Evolutionary conservation across 2,888 invertebrate species (phyloP).

Genomic region (Halictus quadricinctus): DNA sequence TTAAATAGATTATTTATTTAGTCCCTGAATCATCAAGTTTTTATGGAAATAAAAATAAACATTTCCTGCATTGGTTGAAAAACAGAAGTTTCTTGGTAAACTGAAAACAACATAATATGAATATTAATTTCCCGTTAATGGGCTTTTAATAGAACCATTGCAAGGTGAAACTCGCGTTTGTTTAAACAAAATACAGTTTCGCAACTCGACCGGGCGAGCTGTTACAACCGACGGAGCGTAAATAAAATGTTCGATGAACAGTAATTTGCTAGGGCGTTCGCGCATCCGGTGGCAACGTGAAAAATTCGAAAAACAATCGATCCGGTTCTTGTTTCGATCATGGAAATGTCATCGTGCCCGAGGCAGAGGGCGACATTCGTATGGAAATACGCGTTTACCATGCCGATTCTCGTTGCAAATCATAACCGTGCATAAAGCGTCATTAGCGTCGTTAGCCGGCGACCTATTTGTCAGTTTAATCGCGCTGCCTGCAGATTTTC

Average conservation of each 20-base stretch:
- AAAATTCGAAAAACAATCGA: background rate
- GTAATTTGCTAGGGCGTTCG: background rate
- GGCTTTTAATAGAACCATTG: background rate
- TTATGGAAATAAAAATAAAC: background rate
- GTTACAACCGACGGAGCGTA: background rate
- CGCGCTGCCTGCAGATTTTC: constrained; percentile 29
- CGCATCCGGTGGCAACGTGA: background rate
- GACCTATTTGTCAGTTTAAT: constrained; percentile 48
- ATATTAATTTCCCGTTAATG: background rate
- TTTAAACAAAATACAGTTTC: background rate
- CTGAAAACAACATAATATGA: too few species aligned
- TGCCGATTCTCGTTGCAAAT: constrained; percentile 38
- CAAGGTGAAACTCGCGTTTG: background rate
- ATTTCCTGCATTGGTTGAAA: background rate
- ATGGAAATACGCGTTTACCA: background rate
- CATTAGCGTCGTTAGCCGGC: constrained; percentile 42
- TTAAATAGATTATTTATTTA: too few species aligned
- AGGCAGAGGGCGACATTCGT: background rate
- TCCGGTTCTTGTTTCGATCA: background rate
- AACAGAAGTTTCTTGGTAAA: too few species aligned
- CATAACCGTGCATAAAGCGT: constrained; percentile 40
- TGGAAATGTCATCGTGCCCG: background rate
- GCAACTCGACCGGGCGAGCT: background rate
- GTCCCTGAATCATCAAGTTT: background rate
- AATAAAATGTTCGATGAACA: background rate